These are phyloP conservation scores for Thalassarche chlororhynchos DNA, from an alignment of 2,113 vertebrate species.

Conservation along the genomic window DNA sequence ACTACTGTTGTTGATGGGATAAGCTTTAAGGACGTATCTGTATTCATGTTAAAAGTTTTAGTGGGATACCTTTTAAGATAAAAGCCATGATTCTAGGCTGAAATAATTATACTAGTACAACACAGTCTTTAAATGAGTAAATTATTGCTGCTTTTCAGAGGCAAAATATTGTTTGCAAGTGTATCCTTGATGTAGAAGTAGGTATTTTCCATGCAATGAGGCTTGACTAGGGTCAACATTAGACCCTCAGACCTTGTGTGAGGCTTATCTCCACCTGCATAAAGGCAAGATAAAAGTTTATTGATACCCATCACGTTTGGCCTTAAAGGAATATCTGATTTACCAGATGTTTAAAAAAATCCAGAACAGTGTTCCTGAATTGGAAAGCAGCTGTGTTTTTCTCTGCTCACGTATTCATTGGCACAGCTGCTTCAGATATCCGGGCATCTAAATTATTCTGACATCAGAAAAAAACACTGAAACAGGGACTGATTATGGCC, in stretches of 20 bases:
- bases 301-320: not conserved
- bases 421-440: conserved; percentile 59
- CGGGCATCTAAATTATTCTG: conserved; percentile 58
- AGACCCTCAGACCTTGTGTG: not conserved
- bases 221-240: not conserved
- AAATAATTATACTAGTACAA: not conserved
- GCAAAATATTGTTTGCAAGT: not conserved
- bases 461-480: conserved; percentile 29
- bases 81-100: not conserved
- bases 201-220: not conserved
- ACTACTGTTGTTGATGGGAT: not conserved
- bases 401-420: conserved; percentile 31
- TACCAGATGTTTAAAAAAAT: conserved; percentile 22
- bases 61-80: not conserved
- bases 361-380: not conserved
- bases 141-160: not conserved
- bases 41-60: not conserved
- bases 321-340: conserved; percentile 18
- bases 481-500: conserved; percentile 50
- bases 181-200: not conserved
- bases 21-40: not conserved
- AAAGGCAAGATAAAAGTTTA: not conserved
- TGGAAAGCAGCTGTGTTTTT: conserved; percentile 49
- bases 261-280: not conserved
- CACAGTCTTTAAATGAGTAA: not conserved